phyloP scores from a whole-genome alignment of 2,797 vertebrate genomes.

The Bovichtus variegatus region DNA sequence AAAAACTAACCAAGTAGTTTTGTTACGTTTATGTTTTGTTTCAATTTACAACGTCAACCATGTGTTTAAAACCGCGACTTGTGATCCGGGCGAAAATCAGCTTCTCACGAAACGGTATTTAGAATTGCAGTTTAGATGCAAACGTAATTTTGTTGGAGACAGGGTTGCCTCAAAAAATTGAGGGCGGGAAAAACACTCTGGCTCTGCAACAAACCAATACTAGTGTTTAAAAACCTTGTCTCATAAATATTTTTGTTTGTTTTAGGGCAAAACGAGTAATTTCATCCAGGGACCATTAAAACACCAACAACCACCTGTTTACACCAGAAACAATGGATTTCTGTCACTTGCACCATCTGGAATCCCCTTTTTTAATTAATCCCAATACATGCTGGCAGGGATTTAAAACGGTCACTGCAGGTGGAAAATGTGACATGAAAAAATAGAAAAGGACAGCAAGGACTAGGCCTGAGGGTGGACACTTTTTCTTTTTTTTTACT shows the following conservation, averaged over 20 bases:
- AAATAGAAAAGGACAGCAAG: not conserved
- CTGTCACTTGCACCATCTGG: slow-evolving; percentile 44
- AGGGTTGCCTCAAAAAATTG: too few relatives aligned
- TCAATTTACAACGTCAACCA: too few relatives aligned
- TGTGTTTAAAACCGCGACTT: too few relatives aligned
- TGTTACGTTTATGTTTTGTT: too few relatives aligned
- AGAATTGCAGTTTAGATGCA: too few relatives aligned
- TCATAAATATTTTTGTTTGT: slow-evolving; percentile 35
- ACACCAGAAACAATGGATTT: slow-evolving; percentile 26
- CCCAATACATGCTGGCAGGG: slow-evolving; percentile 19
- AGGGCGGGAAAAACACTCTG: not conserved
- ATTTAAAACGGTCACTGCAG: slow-evolving; percentile 43
- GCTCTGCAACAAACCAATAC: slow-evolving; percentile 9
- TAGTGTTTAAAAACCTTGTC: slow-evolving; percentile 17
- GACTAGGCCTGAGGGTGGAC: slow-evolving; percentile 22
- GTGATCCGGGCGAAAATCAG: too few relatives aligned
- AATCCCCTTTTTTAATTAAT: slow-evolving; percentile 42
- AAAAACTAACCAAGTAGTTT: too few relatives aligned
- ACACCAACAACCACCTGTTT: slow-evolving; percentile 42
- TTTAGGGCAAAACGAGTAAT: slow-evolving; percentile 25
- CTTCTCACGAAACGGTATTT: too few relatives aligned
- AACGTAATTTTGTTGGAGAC: too few relatives aligned
- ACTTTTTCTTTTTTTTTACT: not conserved
- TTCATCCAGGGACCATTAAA: slow-evolving; percentile 26
- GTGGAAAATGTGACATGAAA: slow-evolving; percentile 23